Evolutionary conservation across 2,888 invertebrate species (phyloP), one percentile per base, ranked within the genome.

Genomic region (Tridacna gigas): DNA sequence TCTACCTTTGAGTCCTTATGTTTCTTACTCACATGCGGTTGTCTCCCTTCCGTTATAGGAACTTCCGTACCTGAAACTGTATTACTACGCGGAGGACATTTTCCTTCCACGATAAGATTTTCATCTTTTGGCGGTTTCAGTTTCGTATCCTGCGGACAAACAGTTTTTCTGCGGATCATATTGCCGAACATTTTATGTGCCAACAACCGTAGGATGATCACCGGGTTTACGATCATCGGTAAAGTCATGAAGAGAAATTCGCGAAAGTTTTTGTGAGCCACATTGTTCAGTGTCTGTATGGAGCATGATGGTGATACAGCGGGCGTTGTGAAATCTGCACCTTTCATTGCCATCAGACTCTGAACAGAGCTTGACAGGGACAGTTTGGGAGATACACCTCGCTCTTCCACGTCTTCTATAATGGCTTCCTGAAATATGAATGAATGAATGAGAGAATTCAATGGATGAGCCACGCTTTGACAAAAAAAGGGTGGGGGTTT

Each of bases 171-270:
- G 15, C 95, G 95, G 60, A 96, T 95, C 95, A 95, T 95, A 80
- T 96, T 95, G 69, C 96, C 96, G 79, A 96, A 95, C 82, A 96
- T 94, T 80, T 96, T 95, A 92, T 96, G 96, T 82, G 96, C 95
- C 48, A 96, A 94, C 71, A 96, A 94, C 28, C 96, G 94, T 63
- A 96, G 93, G 61, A 96, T 94, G 75, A 96, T 95, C 56, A 96
- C 94, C 0, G 96, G 96, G 91, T 96, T 96, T 75, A 96, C 95
- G 15, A 96, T 94, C 87, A 95, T 94, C 2, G 96, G 96, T 82
- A 96, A 94, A 15, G 93, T 93, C 82, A 92, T 91, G 66, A 94
- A 90, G 18, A 94, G 89, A 76, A 92, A 91, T 73, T 94, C 94
- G 20, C 92, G 81, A 81, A 94, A 92, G 11, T 92, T 88, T 60